A percentile compares a stretch with the other conserved stretches of the same genome.
These are phyloP conservation scores for Dasysyrphus tricinctus DNA, from an alignment of 2,888 invertebrate genomes.

Conservation along the genomic window DNA sequence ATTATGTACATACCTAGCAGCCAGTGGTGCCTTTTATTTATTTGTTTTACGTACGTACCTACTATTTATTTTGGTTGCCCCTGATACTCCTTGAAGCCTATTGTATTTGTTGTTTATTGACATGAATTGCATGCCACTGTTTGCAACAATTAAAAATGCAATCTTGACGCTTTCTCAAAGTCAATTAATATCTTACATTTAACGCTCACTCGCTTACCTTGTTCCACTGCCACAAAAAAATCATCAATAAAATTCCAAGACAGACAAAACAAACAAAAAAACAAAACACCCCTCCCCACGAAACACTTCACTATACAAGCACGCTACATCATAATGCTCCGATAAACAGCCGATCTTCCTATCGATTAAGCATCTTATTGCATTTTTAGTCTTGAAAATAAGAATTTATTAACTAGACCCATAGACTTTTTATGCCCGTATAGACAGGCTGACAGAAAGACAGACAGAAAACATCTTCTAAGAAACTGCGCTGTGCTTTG, in stretches of 20 bases:
- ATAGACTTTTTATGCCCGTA: constrained; percentile 38
- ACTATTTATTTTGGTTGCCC: neutral
- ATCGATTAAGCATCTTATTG: constrained; percentile 58
- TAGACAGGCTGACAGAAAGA: constrained; percentile 25
- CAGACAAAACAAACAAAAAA: neutral
- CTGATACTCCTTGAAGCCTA: constrained; percentile 2
- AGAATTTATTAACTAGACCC: constrained; percentile 59
- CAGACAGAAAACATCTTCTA: constrained; percentile 35
- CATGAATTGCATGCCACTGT: constrained; percentile 1
- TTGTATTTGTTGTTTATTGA: constrained; percentile 6
- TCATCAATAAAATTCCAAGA: constrained; percentile 36
- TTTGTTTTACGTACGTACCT: too few relatives aligned
- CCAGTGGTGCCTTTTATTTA: too few relatives aligned
- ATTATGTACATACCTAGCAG: too few relatives aligned
- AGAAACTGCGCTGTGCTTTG: neutral
- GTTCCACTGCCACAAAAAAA: constrained; percentile 65
- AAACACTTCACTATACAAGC: neutral
- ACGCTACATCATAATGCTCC: constrained; percentile 23
- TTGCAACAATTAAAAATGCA: constrained; percentile 17
- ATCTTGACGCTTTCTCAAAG: constrained; percentile 27
- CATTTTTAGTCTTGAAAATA: constrained; percentile 46
- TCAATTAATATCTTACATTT: constrained; percentile 17
- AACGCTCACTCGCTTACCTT: constrained; percentile 51
- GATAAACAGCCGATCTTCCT: constrained; percentile 38
- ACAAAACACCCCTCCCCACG: neutral